Conservation (phyloP, 2,888 invertebrate genomes). For the Zele albiditarsus region DNA sequence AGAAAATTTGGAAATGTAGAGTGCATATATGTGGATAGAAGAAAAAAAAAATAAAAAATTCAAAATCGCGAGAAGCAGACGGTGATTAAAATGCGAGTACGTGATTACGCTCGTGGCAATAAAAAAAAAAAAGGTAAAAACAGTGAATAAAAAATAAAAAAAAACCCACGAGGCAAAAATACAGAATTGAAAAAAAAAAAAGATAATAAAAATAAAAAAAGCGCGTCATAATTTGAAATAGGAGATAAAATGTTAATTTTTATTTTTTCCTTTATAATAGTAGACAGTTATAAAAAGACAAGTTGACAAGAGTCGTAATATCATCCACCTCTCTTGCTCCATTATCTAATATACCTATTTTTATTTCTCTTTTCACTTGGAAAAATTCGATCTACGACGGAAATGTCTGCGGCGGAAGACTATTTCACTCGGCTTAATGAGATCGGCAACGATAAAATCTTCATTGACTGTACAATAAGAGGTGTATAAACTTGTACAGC, state of each 20-base stretch:
- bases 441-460: constrained; percentile 25
- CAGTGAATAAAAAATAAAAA: constrained; percentile 38
- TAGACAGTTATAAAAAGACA: background rate
- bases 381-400: constrained; percentile 44
- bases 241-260: constrained; percentile 21
- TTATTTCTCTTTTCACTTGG: background rate
- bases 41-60: too few relatives aligned
- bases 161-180: too few relatives aligned
- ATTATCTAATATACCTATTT: background rate
- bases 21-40: background rate
- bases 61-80: too few relatives aligned
- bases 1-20: background rate
- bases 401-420: constrained; percentile 42
- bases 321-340: background rate
- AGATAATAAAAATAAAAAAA: constrained; percentile 40
- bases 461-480: constrained; percentile 30
- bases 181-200: constrained; percentile 11
- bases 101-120: too few relatives aligned
- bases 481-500: constrained; percentile 16
- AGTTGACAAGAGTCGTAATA: background rate
- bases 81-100: constrained; percentile 16
- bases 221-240: background rate
- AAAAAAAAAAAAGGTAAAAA: background rate
- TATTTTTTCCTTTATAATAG: background rate
- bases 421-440: constrained; percentile 37